Evolutionary conservation across 2,113 vertebrate genomes (phyloP).

Genomic region (Heterotilapia buettikoferi): DNA sequence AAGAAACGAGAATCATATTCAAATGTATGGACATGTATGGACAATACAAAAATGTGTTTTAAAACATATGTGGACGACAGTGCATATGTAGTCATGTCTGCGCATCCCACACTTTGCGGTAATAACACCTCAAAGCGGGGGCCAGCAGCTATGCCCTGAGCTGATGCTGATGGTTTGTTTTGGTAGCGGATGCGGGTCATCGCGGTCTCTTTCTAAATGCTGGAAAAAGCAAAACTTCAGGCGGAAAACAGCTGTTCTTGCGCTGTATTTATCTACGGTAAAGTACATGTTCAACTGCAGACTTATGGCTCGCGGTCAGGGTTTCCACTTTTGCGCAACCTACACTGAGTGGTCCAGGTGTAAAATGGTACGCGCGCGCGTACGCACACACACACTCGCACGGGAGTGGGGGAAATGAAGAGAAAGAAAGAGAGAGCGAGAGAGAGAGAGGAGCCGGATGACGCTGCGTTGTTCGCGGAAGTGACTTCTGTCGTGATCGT

Average conservation of each 20-base stretch:
- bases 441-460: constrained; percentile 20
- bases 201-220: background rate
- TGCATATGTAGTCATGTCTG: background rate
- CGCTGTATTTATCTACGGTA: background rate
- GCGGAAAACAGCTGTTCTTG: background rate
- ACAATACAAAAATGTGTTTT: background rate
- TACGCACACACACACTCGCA: background rate
- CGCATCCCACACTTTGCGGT: background rate
- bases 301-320: background rate
- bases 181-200: background rate
- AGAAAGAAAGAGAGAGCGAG: background rate
- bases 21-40: background rate
- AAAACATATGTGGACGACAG: background rate
- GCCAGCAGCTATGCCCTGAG: background rate
- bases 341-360: constrained; percentile 47
- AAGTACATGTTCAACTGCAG: background rate
- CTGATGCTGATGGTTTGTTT: background rate
- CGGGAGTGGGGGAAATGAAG: background rate
- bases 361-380: background rate
- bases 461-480: constrained; percentile 71
- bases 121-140: background rate
- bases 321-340: constrained; percentile 31
- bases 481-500: constrained; percentile 62
- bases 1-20: background rate
- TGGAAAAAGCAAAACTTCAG: background rate